Evolutionary conservation across 2,888 invertebrate species (phyloP), one percentile per base, ranked within the genome.

Genomic region (Stenurella melanura): DNA sequence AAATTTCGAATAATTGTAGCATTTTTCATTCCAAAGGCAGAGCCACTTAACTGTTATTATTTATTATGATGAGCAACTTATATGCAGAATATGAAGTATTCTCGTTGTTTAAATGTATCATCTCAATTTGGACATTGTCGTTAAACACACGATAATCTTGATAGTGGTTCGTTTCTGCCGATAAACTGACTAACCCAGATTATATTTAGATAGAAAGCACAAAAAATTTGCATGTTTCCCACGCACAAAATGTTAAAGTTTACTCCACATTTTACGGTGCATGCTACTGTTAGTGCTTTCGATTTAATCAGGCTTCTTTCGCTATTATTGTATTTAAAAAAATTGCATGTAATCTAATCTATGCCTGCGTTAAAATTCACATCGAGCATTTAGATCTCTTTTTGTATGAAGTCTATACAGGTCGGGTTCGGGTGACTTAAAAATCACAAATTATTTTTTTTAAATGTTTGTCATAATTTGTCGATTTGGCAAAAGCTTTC

Each of bases 221-320:
- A 82, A 84, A 85, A 85, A 84, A 86, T 85, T 84, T 85, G 85
- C 85, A 83, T 85, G 84, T 80, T 86, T 86, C 86, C 85, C 86
- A 86, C 86, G 86, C 83, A 75, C 60, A 60, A 38, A 18, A 61
- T 61, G 64, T 68, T 57, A 18, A 58, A 34, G 57, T 34, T 38
- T 69, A 69, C 69, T 69, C 69, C 69, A 69, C 60, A 70, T 70
- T 58, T 70, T 42, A 42, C 38, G 26, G 60, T 42, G 70, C 60
- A 50, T 30, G 70, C 70, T 61, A 70, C 70, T 38, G 70, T 60
- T 42, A 42, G 18, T 60, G 26, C 58, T 61, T 60, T 60, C 70
- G 70, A 60, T 60, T 38, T 60, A 70, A 70, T 70, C 60, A 21
- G 42, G 42, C 15, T 56, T 69, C 60, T 70, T 70, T 70, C 70